Evolutionary conservation across 1,140 invertebrate species (phyloP), one percentile per base, ranked within the genome.

Genomic region (Drosophila seguyi): DNA sequence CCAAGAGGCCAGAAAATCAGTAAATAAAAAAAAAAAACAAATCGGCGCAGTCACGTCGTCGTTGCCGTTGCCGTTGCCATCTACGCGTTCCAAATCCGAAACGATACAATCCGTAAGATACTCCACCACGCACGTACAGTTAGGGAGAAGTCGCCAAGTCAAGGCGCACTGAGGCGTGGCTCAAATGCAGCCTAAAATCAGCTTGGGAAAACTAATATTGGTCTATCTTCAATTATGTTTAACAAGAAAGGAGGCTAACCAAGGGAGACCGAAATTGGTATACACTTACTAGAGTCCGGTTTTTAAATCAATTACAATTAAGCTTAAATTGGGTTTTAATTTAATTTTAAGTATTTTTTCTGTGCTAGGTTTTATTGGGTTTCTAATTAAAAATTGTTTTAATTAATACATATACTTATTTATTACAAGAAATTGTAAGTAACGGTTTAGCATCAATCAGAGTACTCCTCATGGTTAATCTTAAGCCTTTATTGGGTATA

Each of bases 1-100:
- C 44, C 34, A 58, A 71, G 34, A 58, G 52, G 44, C 52, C 68
- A 71, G 65, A 58, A 71, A 69, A 72, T 69, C 65, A 48, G 36
- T 52, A 62, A 68, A 52, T 65, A 65, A 48, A 31, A 50, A 50
- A 45, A 6, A 25, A 16, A 16, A 11, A 13, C 25, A 48, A 48
- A 48, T 31, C 36, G 29, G 44, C 65, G 29, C 67, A 71, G 67
- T 71, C 67, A 71, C 68, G 68, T 71, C 50, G 41, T 18, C 63
- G 45, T 29, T 39, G 22, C 34, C 62, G 45, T 48, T 29, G 22
- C 34, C 62, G 45, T 48, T 29, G 65, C 47, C 45, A 69, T 69
- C 60, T 65, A 31, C 13, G 22, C 38, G 58, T 34, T 42, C 11
- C 59, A 31, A 14, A 53, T 34, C 57, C 31, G 16, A 60, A 20